Conservation (phyloP, 2,113 vertebrate genomes). For the Drymodes brunneopygia region DNA sequence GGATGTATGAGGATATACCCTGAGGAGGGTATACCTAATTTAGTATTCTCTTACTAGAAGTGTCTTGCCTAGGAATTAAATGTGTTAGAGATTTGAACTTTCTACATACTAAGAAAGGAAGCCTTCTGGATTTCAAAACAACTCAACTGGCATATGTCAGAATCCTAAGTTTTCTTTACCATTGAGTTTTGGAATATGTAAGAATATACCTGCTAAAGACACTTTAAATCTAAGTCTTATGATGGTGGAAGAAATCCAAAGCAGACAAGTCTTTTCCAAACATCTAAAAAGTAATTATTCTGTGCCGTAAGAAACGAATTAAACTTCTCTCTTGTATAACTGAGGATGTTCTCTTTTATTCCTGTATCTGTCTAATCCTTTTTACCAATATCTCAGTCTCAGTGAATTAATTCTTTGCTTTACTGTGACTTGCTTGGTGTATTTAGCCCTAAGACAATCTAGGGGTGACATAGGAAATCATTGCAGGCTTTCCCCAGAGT, state of each 20-base stretch:
- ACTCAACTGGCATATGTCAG: not conserved
- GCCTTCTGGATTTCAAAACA: not conserved
- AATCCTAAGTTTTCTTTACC: not conserved
- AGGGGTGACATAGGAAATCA: conserved; percentile 52
- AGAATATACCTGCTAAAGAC: not conserved
- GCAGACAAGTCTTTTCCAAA: not conserved
- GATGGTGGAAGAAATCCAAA: not conserved
- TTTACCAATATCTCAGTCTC: conserved; percentile 20
- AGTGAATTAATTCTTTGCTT: conserved; percentile 56
- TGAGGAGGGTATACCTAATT: not conserved
- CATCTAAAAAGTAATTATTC: conserved; percentile 28
- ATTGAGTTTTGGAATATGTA: not conserved
- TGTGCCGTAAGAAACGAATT: not conserved
- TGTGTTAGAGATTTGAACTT: not conserved
- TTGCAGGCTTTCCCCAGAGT: conserved; percentile 25
- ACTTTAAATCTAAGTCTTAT: not conserved
- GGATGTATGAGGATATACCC: not conserved
- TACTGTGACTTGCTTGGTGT: conserved; percentile 45
- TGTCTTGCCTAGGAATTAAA: not conserved
- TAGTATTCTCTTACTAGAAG: not conserved
- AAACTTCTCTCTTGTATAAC: conserved; percentile 27
- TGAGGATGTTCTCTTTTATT: conserved; percentile 18
- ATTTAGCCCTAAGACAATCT: conserved; percentile 58
- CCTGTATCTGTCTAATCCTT: conserved; percentile 28
- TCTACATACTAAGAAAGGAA: not conserved